Conservation (phyloP, 2,888 invertebrate species). For the Eudemis profundana region DNA sequence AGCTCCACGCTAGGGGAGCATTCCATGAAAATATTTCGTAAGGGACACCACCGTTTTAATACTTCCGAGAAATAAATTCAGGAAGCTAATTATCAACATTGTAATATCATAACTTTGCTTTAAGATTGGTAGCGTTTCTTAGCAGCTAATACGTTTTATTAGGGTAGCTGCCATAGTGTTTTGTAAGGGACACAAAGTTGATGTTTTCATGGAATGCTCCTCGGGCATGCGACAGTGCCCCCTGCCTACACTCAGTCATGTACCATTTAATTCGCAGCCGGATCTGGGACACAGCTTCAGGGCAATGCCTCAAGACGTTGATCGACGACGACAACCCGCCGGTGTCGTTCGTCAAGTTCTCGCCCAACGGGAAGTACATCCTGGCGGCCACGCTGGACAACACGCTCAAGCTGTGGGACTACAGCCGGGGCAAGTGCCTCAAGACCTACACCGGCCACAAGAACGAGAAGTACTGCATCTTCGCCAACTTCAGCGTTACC, state of each 20-base stretch:
- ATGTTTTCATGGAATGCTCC: too few relatives aligned
- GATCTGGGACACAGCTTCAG: constrained; percentile 99
- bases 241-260: background rate
- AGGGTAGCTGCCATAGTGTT: too few relatives aligned
- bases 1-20: too few relatives aligned
- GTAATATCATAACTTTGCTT: too few relatives aligned
- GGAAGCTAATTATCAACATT: too few relatives aligned
- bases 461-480: constrained; percentile 99
- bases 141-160: too few relatives aligned
- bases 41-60: too few relatives aligned
- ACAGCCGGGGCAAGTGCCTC: constrained; percentile 98
- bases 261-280: constrained; percentile 87
- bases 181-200: too few relatives aligned
- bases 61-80: too few relatives aligned
- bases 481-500: constrained; percentile 99
- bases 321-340: constrained; percentile 99
- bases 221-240: too few relatives aligned
- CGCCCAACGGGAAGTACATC: constrained; percentile 99
- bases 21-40: too few relatives aligned
- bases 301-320: constrained; percentile 99
- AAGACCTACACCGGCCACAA: constrained; percentile 99
- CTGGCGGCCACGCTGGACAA: constrained; percentile 99
- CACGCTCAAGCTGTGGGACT: constrained; percentile 99
- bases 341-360: constrained; percentile 99
- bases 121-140: too few relatives aligned